phyloP scores from a whole-genome alignment of 2,797 vertebrate species.

The Decapterus maruadsi region DNA sequence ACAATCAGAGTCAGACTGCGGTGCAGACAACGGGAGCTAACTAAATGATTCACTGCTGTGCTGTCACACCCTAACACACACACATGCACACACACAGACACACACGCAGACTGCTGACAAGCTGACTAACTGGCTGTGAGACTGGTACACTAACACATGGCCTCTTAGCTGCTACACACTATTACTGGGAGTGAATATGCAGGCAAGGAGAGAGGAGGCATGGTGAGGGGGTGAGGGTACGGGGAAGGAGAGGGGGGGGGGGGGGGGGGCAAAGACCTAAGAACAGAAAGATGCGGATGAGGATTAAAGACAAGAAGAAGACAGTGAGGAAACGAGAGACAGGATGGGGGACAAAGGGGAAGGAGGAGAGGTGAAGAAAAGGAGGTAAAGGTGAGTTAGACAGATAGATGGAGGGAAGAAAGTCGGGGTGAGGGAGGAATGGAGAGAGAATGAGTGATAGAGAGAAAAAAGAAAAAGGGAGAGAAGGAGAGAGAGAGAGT shows the following conservation, averaged over 20 bases:
- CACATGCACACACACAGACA: conserved; percentile 10
- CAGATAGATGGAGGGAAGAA: conserved; percentile 27
- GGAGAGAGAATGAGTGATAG: conserved; percentile 6
- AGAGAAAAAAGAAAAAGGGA: conserved; percentile 20
- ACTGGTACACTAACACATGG: conserved; percentile 48
- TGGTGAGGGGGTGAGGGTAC: too few relatives aligned
- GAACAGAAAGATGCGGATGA: conserved; percentile 3
- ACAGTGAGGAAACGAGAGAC: not conserved
- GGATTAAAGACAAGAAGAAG: not conserved
- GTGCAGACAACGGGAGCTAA: conserved; percentile 51
- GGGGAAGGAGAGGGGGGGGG: too few relatives aligned
- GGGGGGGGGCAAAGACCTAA: not conserved
- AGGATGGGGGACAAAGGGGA: not conserved
- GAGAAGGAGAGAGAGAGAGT: conserved; percentile 16
- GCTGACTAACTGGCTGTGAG: conserved; percentile 56
- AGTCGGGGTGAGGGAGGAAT: conserved; percentile 7
- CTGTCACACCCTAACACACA: conserved; percentile 43
- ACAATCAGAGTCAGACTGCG: conserved; percentile 22
- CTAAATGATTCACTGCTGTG: conserved; percentile 68
- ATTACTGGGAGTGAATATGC: conserved; percentile 42
- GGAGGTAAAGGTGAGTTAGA: conserved; percentile 21
- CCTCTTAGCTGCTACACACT: conserved; percentile 42
- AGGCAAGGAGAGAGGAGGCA: not conserved
- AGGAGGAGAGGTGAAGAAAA: not conserved
- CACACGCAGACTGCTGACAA: conserved; percentile 39